Evolutionary conservation across 1,140 invertebrate genomes (phyloP), one percentile per base, ranked within the genome.

Genomic region (Drosophila asahinai): DNA sequence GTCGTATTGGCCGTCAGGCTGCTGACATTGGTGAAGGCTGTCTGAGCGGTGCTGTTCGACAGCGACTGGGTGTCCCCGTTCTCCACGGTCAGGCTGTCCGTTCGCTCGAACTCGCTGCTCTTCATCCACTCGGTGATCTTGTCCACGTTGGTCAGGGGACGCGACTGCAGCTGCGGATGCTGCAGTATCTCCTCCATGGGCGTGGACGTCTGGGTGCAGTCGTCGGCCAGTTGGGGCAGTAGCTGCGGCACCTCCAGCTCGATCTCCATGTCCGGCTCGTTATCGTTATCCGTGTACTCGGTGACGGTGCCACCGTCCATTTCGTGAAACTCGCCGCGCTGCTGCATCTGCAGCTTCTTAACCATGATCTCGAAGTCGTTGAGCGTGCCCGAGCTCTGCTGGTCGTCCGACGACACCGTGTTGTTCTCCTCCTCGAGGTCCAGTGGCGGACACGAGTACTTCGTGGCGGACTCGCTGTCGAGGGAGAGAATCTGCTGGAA

Each of bases 61-160:
- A 82, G 30, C 0, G 86, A 70, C 14, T 55, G 74, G 42, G 77
- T 90, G 38, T 92, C 91, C 0, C 91, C 91, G 15, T 92, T 92
- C 47, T 92, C 91, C 17, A 93, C 91, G 1, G 87, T 91, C 0
- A 92, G 40, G 65, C 91, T 92, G 11, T 92, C 91, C 7, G 83
- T 92, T 5, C 92, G 73, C 77, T 92, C 91, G 17, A 92, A 92
- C 33, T 92, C 91, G 51, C 77, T 93, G 61, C 86, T 91, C 60
- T 77, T 74, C 83, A 93, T 92, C 92, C 92, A 93, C 40, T 93
- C 92, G 36, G 80, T 92, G 14, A 93, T 93, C 67, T 93, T 93
- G 55, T 93, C 92, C 42, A 86, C 83, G 6, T 79, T 82, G 49
- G 74, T 80, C 27, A 92, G 42, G 0, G 80, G 77, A 0, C 77